Conservation (phyloP, 2,113 vertebrate species). For the Electrona antarctica region DNA sequence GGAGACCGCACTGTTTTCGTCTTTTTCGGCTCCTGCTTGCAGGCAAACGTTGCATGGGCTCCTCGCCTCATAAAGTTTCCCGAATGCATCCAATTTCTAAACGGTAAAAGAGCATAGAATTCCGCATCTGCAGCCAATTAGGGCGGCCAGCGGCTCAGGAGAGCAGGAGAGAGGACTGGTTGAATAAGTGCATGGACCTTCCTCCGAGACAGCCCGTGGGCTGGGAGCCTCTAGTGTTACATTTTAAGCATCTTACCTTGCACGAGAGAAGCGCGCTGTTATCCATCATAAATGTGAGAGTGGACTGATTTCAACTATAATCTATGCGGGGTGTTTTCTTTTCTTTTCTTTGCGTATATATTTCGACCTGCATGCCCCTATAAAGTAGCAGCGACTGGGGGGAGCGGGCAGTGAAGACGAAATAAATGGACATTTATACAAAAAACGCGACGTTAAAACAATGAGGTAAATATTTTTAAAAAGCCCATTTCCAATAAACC, state of each 20-base stretch:
- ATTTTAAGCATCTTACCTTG: constrained; percentile 77
- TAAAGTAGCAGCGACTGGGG: background rate
- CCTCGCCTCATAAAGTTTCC: constrained; percentile 78
- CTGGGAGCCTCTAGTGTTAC: constrained; percentile 80
- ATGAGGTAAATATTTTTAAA: background rate
- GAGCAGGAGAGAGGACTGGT: constrained; percentile 57
- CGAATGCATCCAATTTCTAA: constrained; percentile 79
- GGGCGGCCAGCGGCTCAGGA: constrained; percentile 54
- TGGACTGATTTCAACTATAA: constrained; percentile 53
- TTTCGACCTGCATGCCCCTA: background rate
- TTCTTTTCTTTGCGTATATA: background rate
- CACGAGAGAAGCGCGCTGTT: constrained; percentile 47
- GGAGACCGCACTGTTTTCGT: constrained; percentile 28
- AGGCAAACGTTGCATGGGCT: constrained; percentile 56
- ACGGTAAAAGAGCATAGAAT: constrained; percentile 73
- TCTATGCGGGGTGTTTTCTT: constrained; percentile 19
- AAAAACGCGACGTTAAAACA: background rate
- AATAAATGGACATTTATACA: background rate
- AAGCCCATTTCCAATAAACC: background rate
- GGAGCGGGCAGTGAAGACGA: constrained; percentile 5
- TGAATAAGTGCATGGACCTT: constrained; percentile 79
- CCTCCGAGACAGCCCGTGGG: constrained; percentile 75
- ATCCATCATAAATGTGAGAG: constrained; percentile 70
- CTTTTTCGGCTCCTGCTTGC: constrained; percentile 45
- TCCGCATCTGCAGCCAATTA: constrained; percentile 84